phyloP scores from a whole-genome alignment of 2,888 invertebrate species.

The Aradus depressus region DNA sequence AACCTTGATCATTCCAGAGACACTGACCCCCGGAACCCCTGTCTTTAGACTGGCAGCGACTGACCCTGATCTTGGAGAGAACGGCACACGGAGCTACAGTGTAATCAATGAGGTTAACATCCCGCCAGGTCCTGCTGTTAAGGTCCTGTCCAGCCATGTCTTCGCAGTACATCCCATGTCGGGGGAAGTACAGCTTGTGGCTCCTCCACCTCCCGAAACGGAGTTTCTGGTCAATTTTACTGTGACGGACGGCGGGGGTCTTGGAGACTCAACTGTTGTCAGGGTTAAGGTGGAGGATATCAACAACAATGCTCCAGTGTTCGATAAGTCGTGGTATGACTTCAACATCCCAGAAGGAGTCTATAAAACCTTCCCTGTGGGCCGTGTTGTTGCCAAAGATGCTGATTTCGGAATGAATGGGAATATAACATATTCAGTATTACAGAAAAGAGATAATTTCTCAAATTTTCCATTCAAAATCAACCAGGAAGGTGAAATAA shows the following conservation, averaged over 20 bases:
- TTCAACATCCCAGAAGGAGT: slow-evolving; percentile 71
- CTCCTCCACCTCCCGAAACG: slow-evolving; percentile 59
- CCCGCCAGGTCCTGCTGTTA: slow-evolving; percentile 41
- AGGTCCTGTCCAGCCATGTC: slow-evolving; percentile 47
- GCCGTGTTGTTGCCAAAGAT: slow-evolving; percentile 66
- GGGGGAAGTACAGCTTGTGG: slow-evolving; percentile 63
- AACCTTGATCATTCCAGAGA: slow-evolving; percentile 58
- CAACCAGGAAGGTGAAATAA: slow-evolving; percentile 54
- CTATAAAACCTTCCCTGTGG: slow-evolving; percentile 58
- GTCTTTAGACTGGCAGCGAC: slow-evolving; percentile 57
- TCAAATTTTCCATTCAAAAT: slow-evolving; percentile 54
- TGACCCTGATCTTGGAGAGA: slow-evolving; percentile 59
- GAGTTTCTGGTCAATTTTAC: slow-evolving; percentile 64
- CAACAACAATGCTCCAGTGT: slow-evolving; percentile 74
- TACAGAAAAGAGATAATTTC: slow-evolving; percentile 36
- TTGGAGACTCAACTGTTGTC: slow-evolving; percentile 57
- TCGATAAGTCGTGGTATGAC: slow-evolving; percentile 69
- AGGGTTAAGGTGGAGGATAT: slow-evolving; percentile 65
- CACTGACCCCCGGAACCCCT: slow-evolving; percentile 54
- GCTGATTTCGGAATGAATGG: slow-evolving; percentile 70
- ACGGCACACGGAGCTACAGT: slow-evolving; percentile 60
- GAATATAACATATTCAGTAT: slow-evolving; percentile 54
- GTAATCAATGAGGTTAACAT: slow-evolving; percentile 56
- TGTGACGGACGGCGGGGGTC: slow-evolving; percentile 62
- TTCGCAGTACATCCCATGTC: slow-evolving; percentile 63